Conservation (phyloP, 2,113 vertebrate genomes). For the Geococcyx californianus region DNA sequence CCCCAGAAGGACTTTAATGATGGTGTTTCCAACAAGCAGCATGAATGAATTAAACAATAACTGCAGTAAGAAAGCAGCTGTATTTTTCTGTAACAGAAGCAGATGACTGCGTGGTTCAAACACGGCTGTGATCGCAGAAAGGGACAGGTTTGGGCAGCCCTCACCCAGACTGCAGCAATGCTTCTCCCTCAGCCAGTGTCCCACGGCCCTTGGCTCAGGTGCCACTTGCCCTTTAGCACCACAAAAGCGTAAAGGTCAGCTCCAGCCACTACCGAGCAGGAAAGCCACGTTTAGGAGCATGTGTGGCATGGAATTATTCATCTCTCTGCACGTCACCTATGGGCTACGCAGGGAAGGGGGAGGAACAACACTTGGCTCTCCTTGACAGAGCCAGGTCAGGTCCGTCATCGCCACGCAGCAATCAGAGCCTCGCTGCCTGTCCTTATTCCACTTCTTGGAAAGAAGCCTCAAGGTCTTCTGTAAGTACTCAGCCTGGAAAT, state of each 20-base stretch:
- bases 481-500: neutral
- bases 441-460: too few relatives aligned
- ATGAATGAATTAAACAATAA: conserved; percentile 63
- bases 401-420: neutral
- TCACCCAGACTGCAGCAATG: neutral
- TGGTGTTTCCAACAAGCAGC: conserved; percentile 58
- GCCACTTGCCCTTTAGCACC: neutral
- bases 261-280: neutral
- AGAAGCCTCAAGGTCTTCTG: neutral
- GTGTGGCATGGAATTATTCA: rapidly evolving
- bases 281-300: rapidly evolving
- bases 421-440: neutral
- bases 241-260: neutral
- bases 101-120: neutral
- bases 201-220: neutral
- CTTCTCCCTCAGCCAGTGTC: neutral
- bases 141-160: neutral
- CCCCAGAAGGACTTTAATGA: conserved; percentile 52
- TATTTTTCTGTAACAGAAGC: conserved; percentile 3
- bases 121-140: rapidly evolving
- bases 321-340: rapidly evolving
- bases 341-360: rapidly evolving
- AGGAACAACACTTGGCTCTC: too few relatives aligned
- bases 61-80: conserved; percentile 17
- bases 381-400: neutral